Evolutionary conservation across 2,113 vertebrate species (phyloP).

Genomic region (Microcebus ravelobensis): DNA sequence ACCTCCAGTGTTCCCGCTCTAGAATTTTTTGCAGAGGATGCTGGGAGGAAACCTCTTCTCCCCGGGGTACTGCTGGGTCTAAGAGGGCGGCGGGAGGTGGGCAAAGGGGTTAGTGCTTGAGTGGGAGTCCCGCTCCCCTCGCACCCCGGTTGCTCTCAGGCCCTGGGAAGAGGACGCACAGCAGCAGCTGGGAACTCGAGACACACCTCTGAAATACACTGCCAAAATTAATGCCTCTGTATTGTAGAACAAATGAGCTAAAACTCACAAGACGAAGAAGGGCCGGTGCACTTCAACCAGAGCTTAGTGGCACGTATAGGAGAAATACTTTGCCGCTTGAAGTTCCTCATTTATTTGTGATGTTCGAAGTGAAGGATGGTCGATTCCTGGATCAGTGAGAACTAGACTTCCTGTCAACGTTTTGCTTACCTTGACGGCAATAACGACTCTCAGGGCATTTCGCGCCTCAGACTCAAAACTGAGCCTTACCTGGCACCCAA

Average conservation of each 20-base stretch:
- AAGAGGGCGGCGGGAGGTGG: rapidly evolving
- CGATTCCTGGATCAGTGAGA: neutral
- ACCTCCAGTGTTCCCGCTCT: neutral
- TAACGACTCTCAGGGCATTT: neutral
- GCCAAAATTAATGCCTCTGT: neutral
- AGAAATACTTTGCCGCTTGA: neutral
- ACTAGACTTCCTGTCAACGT: neutral
- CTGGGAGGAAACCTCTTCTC: neutral
- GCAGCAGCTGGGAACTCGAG: neutral
- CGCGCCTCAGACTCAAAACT: neutral
- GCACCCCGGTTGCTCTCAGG: neutral
- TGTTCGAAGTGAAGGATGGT: neutral
- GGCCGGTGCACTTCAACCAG: no score
- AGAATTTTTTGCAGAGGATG: neutral
- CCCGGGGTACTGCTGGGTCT: rapidly evolving
- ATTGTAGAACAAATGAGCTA: neutral
- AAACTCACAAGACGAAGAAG: neutral
- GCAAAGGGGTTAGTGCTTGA: rapidly evolving
- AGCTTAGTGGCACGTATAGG: neutral
- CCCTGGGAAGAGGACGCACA: neutral
- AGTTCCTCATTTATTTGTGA: neutral
- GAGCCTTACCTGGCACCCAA: neutral
- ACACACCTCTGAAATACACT: neutral
- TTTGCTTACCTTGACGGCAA: neutral
- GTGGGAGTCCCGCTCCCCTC: neutral